These are phyloP conservation scores for Plumapathes pennacea DNA, from an alignment of 92 coral and sea anemone species.

Conservation along the genomic window DNA sequence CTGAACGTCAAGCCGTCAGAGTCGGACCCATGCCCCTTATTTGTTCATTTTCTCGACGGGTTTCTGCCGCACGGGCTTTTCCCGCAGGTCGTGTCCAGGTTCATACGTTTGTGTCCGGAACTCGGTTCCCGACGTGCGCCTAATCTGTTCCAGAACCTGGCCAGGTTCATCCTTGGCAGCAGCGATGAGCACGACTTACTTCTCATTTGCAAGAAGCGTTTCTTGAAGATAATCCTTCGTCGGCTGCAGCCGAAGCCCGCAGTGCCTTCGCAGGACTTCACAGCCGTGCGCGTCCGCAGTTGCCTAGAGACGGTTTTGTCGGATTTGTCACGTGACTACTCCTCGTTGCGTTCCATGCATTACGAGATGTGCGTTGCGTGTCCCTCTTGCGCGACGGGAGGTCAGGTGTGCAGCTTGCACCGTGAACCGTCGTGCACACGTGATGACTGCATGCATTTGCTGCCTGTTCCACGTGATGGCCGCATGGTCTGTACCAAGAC, in stretches of 20 bases:
- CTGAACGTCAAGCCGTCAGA: constrained; percentile 46
- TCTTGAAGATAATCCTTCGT: constrained; percentile 52
- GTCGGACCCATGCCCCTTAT: constrained; percentile 56
- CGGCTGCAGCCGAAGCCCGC: constrained; percentile 1
- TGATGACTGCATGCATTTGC: constrained; percentile 52
- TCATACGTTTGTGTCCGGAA: constrained; percentile 57
- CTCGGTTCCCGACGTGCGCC: constrained; percentile 69
- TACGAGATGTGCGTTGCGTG: constrained; percentile 57
- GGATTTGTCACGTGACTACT: constrained; percentile 54
- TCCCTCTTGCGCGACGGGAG: constrained; percentile 38
- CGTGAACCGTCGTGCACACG: constrained; percentile 21
- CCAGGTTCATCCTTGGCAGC: constrained; percentile 66
- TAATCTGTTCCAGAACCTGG: constrained; percentile 61
- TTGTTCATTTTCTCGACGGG: constrained; percentile 72
- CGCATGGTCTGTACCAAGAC: constrained; percentile 54
- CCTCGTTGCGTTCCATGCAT: constrained; percentile 51
- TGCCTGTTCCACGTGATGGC: constrained; percentile 36
- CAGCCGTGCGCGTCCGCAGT: constrained; percentile 37
- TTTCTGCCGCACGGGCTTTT: constrained; percentile 84
- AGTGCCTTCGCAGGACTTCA: neutral
- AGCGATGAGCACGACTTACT: constrained; percentile 47
- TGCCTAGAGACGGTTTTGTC: constrained; percentile 38
- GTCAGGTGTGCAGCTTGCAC: constrained; percentile 19
- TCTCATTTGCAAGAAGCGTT: constrained; percentile 63
- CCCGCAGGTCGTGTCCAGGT: constrained; percentile 62